phyloP scores from a whole-genome alignment of 37 sponge, comb jelly and placozoan genomes.

The Mnemiopsis leidyi region DNA sequence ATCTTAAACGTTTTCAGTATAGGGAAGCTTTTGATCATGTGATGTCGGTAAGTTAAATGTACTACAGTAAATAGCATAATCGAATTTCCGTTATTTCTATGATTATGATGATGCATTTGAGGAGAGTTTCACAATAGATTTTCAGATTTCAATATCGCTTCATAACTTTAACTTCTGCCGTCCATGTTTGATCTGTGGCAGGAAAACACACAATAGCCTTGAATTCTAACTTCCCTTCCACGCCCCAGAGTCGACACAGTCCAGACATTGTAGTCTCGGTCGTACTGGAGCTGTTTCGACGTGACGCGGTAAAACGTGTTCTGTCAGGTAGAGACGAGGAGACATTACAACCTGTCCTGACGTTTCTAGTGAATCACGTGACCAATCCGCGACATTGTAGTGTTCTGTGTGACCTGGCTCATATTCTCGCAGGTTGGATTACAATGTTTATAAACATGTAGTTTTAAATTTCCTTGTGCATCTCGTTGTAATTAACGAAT shows the following conservation, averaged over 20 bases:
- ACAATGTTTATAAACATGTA: too few relatives aligned
- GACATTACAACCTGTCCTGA: conserved; percentile 80
- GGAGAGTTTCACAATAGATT: too few relatives aligned
- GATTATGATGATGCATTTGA: neutral
- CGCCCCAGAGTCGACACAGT: neutral
- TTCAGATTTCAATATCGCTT: too few relatives aligned
- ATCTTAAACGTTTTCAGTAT: conserved; percentile 82
- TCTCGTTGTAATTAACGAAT: too few relatives aligned
- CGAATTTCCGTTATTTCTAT: too few relatives aligned
- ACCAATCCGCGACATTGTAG: conserved; percentile 37
- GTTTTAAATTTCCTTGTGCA: too few relatives aligned
- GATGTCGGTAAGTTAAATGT: too few relatives aligned
- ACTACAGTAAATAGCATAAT: too few relatives aligned
- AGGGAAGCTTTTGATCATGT: conserved; percentile 83
- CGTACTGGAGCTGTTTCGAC: conserved; percentile 84
- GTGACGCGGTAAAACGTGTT: conserved; percentile 83
- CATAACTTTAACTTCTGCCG: too few relatives aligned
- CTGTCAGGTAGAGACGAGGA: conserved; percentile 81
- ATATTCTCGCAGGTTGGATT: conserved; percentile 55
- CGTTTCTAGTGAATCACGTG: conserved; percentile 72
- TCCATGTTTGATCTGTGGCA: too few relatives aligned
- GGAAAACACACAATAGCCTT: too few relatives aligned
- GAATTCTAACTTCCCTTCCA: too few relatives aligned
- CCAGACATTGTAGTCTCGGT: conserved; percentile 75
- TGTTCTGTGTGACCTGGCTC: conserved; percentile 51